Conservation (phyloP, 2,888 invertebrate genomes). For the Ochlodes sylvanus region DNA sequence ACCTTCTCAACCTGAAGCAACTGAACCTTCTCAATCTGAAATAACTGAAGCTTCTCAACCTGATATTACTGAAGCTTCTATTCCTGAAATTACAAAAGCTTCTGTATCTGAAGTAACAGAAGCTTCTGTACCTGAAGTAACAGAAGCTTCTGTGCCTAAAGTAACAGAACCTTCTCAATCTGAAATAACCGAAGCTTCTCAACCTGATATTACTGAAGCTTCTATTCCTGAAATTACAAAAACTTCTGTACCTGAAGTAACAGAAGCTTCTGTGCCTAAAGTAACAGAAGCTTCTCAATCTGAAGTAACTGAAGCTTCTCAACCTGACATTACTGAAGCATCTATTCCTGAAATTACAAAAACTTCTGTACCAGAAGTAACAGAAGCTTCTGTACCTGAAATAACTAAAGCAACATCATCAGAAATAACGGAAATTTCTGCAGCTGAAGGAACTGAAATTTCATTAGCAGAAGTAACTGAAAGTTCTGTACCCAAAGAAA, state of each 20-base stretch:
- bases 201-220: constrained; percentile 1
- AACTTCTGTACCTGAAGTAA: not conserved
- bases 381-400: not conserved
- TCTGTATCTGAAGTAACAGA: not conserved
- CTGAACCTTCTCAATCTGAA: not conserved
- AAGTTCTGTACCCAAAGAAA: constrained; percentile 9
- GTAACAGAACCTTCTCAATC: constrained; percentile 2
- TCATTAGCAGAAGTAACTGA: constrained; percentile 5
- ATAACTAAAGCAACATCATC: not conserved
- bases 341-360: not conserved
- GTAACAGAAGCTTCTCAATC: not conserved
- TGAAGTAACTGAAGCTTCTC: constrained; percentile 9
- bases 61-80: constrained; percentile 10
- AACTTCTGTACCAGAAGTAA: not conserved
- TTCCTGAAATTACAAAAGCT: constrained; percentile 3
- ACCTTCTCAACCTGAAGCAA: not conserved
- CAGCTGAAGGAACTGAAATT: not conserved
- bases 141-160: not conserved
- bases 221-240: constrained; percentile 7
- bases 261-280: not conserved
- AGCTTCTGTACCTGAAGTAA: not conserved
- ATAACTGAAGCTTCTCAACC: not conserved
- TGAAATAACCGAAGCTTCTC: constrained; percentile 8
- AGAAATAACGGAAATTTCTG: constrained; percentile 11
- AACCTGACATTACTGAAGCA: not conserved